These are phyloP conservation scores for Verasper variegatus DNA, from an alignment of 2,113 vertebrate genomes.

Conservation along the genomic window DNA sequence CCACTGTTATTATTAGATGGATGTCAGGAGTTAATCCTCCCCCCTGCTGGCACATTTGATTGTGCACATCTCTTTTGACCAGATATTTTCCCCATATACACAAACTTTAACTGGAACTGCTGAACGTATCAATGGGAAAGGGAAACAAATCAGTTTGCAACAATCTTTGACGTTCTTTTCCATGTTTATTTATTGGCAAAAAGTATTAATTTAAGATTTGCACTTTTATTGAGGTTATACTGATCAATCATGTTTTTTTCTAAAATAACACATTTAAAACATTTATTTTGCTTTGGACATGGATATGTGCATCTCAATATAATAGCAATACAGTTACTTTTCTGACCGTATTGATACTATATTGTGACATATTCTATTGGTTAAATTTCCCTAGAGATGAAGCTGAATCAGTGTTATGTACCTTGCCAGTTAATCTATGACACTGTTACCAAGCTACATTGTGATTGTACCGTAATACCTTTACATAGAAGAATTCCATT, in stretches of 20 bases:
- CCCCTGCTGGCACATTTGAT: constrained; percentile 13
- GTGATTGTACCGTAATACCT: no score
- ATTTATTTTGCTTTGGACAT: not conserved
- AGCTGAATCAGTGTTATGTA: no score
- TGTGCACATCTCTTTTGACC: constrained; percentile 10
- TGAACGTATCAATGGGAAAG: not conserved
- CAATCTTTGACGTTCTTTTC: not conserved
- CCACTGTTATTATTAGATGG: constrained; percentile 45
- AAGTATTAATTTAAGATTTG: not conserved
- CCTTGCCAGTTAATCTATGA: no score
- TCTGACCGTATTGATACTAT: no score
- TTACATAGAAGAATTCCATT: not conserved
- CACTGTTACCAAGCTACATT: no score
- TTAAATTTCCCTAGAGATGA: no score
- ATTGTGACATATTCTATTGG: no score
- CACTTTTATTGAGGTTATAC: not conserved
- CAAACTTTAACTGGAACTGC: not conserved
- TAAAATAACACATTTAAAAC: not conserved
- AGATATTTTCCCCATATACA: not conserved
- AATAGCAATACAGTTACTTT: no score
- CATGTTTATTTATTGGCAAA: not conserved
- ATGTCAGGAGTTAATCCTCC: constrained; percentile 51
- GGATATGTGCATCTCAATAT: not conserved
- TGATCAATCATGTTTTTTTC: not conserved
- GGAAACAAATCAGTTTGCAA: not conserved